Percentiles rank a stretch among this genome's conserved stretches.
These are phyloP conservation scores for Ctenochaetus hawaiiensis DNA, from an alignment of 2,797 vertebrate species.

Conservation along the genomic window DNA sequence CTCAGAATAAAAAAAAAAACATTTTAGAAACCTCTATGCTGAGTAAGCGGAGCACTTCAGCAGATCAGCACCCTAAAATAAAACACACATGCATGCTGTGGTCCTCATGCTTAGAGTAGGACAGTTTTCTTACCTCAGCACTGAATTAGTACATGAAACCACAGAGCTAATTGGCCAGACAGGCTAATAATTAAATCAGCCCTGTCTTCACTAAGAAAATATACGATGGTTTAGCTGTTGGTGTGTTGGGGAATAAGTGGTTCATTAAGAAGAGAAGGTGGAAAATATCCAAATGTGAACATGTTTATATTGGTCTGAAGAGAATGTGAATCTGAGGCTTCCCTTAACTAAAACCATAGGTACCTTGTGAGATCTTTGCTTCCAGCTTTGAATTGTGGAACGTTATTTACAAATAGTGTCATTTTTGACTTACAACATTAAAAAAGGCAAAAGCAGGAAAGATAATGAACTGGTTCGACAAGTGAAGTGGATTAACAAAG, in stretches of 20 bases:
- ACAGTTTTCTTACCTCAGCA: constrained; percentile 6
- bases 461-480: neutral
- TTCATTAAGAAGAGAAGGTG: neutral
- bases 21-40: constrained; percentile 45
- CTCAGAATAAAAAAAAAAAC: constrained; percentile 59
- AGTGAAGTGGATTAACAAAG: neutral
- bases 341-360: neutral
- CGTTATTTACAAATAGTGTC: neutral
- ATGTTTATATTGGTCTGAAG: constrained; percentile 8
- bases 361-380: neutral
- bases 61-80: constrained; percentile 35
- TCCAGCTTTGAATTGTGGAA: too few species aligned
- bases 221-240: neutral
- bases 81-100: constrained; percentile 39
- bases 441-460: neutral
- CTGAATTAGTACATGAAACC: constrained; percentile 1
- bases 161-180: neutral
- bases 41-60: constrained; percentile 43
- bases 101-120: constrained; percentile 11
- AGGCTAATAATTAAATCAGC: neutral
- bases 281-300: constrained; percentile 18
- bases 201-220: constrained; percentile 11
- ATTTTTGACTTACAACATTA: neutral
- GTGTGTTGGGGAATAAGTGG: neutral
- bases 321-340: constrained; percentile 17